These are phyloP conservation scores for Poecilobothrus nobilitatus DNA, from an alignment of 2,888 invertebrate genomes.

Conservation along the genomic window DNA sequence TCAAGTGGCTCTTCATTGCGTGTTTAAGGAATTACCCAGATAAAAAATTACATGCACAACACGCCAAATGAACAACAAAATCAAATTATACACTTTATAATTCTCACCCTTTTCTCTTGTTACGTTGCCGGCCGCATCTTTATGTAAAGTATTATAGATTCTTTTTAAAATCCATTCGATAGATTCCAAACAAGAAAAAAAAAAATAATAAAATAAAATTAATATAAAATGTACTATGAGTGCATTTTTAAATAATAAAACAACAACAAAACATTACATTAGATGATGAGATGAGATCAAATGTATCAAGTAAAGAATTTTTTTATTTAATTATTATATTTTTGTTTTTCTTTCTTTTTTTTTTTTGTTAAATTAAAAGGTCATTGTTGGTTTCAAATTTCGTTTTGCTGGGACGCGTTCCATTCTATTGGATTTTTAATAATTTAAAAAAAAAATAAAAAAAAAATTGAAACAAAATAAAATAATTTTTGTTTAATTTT, in stretches of 20 bases:
- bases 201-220: too few relatives aligned
- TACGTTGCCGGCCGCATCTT: too few relatives aligned
- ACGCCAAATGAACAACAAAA: background rate
- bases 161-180: too few relatives aligned
- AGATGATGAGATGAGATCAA: conserved; percentile 2
- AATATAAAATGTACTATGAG: background rate
- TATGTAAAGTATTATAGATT: too few relatives aligned
- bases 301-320: background rate
- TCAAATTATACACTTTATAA: background rate
- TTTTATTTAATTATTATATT: background rate
- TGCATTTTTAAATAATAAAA: background rate
- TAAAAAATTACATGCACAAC: conserved; percentile 1
- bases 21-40: background rate
- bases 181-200: too few relatives aligned
- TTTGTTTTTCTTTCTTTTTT: background rate
- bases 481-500: background rate
- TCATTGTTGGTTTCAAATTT: conserved; percentile 1
- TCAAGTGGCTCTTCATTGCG: conserved; percentile 6
- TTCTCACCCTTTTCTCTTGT: too few relatives aligned
- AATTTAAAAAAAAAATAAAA: background rate
- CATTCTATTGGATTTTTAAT: conserved; percentile 4
- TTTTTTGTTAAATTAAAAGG: background rate
- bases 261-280: background rate
- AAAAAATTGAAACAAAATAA: too few relatives aligned
- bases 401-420: background rate